Evolutionary conservation across 2,888 invertebrate species (phyloP).

Genomic region (Harpalus rufipes): DNA sequence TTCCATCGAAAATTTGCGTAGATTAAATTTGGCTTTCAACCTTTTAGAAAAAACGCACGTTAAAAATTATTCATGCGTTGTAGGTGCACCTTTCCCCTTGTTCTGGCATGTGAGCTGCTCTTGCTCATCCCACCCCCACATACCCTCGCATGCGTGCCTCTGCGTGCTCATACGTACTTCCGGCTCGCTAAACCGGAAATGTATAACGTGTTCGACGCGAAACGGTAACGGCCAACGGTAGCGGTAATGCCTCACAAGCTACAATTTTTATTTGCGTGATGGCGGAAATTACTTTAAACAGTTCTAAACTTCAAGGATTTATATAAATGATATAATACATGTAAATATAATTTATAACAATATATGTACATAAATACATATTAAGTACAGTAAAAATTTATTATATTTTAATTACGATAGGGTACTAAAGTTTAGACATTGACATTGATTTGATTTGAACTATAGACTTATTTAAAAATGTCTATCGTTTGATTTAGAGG

Average conservation of each 20-base stretch:
- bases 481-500: too few species aligned
- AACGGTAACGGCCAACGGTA: slow-evolving; percentile 27
- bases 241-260: slow-evolving; percentile 13
- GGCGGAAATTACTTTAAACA: slow-evolving; percentile 11
- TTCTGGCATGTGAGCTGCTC: neutral
- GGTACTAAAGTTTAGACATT: too few species aligned
- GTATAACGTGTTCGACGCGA: slow-evolving; percentile 49
- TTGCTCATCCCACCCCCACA: neutral
- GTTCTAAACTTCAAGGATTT: neutral
- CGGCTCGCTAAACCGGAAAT: slow-evolving; percentile 48
- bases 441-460: too few species aligned
- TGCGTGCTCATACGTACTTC: slow-evolving; percentile 51
- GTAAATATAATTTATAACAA: too few species aligned
- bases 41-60: slow-evolving; percentile 40
- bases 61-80: slow-evolving; percentile 49
- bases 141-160: slow-evolving; percentile 1
- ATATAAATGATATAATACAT: too few species aligned
- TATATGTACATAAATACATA: neutral
- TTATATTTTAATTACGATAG: too few species aligned
- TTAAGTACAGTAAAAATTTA: neutral
- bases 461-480: too few species aligned
- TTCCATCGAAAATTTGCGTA: slow-evolving; percentile 15
- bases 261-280: slow-evolving; percentile 35
- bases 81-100: slow-evolving; percentile 38
- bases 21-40: slow-evolving; percentile 51